These are phyloP conservation scores for Coreoperca whiteheadi DNA, from an alignment of 2,113 vertebrate species.

Conservation along the genomic window DNA sequence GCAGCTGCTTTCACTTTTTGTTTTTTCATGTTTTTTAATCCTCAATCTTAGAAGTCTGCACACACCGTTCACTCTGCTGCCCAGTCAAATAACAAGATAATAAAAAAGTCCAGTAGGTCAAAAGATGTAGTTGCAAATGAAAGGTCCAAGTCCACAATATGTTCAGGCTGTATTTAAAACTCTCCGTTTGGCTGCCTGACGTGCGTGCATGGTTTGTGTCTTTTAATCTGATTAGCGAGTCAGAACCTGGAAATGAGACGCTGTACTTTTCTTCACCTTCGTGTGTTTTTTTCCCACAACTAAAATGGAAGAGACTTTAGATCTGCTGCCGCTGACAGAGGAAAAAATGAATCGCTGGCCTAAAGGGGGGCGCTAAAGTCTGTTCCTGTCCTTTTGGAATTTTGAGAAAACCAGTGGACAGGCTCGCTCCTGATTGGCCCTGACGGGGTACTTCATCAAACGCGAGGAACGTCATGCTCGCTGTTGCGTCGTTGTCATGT, in stretches of 20 bases:
- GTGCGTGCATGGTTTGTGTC: not conserved
- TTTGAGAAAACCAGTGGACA: not conserved
- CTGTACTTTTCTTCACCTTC: not conserved
- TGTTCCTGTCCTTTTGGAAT: not conserved
- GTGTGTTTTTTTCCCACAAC: not conserved
- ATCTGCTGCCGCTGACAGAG: not conserved
- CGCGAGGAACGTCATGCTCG: not conserved
- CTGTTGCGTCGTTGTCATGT: slow-evolving; percentile 46
- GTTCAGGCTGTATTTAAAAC: slow-evolving; percentile 18
- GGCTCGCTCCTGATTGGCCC: slow-evolving; percentile 18
- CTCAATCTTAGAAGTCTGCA: not conserved
- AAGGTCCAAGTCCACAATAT: not conserved
- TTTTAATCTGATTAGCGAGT: slow-evolving; percentile 7
- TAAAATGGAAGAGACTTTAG: not conserved
- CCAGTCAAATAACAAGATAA: not conserved
- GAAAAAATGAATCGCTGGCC: not conserved
- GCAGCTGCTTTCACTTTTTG: not conserved
- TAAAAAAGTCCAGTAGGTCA: not conserved
- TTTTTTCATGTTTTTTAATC: not conserved
- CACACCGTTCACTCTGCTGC: not conserved
- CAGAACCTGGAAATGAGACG: not conserved
- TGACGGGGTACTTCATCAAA: slow-evolving; percentile 38
- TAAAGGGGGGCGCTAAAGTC: not conserved
- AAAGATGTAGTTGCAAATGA: not conserved
- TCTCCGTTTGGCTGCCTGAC: not conserved